phyloP scores from a whole-genome alignment of 1,140 invertebrate species.

The Drosophila nannoptera region DNA sequence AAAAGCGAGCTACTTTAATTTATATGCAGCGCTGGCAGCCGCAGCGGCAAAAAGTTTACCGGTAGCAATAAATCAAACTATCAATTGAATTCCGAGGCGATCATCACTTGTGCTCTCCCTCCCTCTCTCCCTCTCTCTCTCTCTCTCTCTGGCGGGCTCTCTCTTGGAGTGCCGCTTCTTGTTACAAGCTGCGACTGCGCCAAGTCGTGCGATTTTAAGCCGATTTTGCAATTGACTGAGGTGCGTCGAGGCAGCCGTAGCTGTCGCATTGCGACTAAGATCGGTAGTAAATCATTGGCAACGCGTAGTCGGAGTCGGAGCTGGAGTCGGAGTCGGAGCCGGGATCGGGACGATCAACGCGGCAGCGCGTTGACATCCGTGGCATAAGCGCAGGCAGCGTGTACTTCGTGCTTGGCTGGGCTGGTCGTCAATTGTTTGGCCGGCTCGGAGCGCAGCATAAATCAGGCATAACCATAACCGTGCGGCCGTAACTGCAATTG shows the following conservation, averaged over 20 bases:
- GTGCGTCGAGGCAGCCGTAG: slow-evolving; percentile 62
- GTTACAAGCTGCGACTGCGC: slow-evolving; percentile 57
- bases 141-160: not conserved
- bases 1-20: slow-evolving; percentile 63
- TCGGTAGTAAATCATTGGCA: slow-evolving; percentile 67
- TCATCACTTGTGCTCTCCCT: slow-evolving; percentile 65
- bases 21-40: slow-evolving; percentile 55
- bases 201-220: slow-evolving; percentile 66
- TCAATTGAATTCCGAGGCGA: slow-evolving; percentile 79
- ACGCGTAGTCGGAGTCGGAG: slow-evolving; percentile 10
- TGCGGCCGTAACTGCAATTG: slow-evolving; percentile 34
- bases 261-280: slow-evolving; percentile 58
- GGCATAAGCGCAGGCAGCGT: slow-evolving; percentile 55
- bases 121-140: not conserved
- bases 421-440: slow-evolving; percentile 30
- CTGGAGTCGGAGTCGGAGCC: slow-evolving; percentile 2
- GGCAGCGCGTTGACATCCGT: slow-evolving; percentile 65
- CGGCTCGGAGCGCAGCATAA: slow-evolving; percentile 51
- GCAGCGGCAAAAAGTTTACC: slow-evolving; percentile 66
- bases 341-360: no score
- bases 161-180: slow-evolving; percentile 57
- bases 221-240: slow-evolving; percentile 78
- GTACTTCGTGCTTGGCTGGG: slow-evolving; percentile 2
- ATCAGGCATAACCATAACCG: slow-evolving; percentile 66
- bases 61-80: slow-evolving; percentile 79